Percentiles rank a stretch among this genome's conserved stretches.
Conservation (phyloP, 2,797 vertebrate species). For the Siniperca obscura region DNA sequence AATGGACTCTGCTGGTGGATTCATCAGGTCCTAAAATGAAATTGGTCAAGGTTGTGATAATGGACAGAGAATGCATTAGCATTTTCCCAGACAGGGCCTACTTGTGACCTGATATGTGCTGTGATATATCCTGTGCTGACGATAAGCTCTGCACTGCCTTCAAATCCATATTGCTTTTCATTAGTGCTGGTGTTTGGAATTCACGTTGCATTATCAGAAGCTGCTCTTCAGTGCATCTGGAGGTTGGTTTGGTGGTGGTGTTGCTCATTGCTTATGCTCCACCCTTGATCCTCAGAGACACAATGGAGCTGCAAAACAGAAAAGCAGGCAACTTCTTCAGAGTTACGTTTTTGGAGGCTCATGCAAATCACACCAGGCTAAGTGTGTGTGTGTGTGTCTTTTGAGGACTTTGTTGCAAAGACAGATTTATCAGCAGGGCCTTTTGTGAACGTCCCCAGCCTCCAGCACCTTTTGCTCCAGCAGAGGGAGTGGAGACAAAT, state of each 20-base stretch:
- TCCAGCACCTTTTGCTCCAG: conserved; percentile 67
- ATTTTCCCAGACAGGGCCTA: conserved; percentile 41
- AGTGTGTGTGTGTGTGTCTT: conserved; percentile 47
- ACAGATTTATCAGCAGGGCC: conserved; percentile 82
- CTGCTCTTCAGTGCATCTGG: conserved; percentile 25
- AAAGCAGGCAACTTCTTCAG: conserved; percentile 67
- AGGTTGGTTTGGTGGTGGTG: conserved; percentile 20
- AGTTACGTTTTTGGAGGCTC: conserved; percentile 66
- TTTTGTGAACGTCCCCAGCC: conserved; percentile 72
- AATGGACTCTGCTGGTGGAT: conserved; percentile 56
- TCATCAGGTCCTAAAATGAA: conserved; percentile 68
- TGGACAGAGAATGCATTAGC: conserved; percentile 58
- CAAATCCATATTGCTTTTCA: conserved; percentile 52
- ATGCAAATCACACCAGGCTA: conserved; percentile 71
- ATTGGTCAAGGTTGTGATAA: conserved; percentile 53
- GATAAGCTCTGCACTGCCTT: conserved; percentile 34
- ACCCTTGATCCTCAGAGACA: conserved; percentile 73
- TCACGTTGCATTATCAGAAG: conserved; percentile 42
- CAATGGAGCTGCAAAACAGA: conserved; percentile 69
- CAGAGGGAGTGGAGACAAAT: conserved; percentile 72
- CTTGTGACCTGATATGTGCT: conserved; percentile 31
- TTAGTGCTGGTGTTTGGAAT: conserved; percentile 48
- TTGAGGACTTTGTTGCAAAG: conserved; percentile 74
- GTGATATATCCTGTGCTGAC: conserved; percentile 34
- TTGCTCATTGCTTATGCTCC: conserved; percentile 49